Conservation (phyloP, 2,797 vertebrate genomes). For the Sternarchorhynchus goeldii region DNA sequence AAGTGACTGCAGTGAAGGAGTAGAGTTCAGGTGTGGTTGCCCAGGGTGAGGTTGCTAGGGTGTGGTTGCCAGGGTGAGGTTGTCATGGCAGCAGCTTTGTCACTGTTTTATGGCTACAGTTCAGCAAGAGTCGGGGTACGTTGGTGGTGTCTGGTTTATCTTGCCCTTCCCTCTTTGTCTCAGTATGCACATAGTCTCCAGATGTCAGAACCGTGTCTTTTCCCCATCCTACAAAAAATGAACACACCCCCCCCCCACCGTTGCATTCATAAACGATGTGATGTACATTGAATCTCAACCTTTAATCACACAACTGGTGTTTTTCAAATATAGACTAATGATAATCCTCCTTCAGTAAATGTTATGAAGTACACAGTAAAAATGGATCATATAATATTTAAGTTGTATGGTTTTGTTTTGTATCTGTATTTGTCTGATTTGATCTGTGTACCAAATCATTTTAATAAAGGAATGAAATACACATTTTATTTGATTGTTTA, state of each 20-base stretch:
- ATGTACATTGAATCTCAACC: constrained; percentile 50
- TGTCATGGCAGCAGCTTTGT: constrained; percentile 34
- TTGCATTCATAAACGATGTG: constrained; percentile 51
- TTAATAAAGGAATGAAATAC: constrained; percentile 62
- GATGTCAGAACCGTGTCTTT: neutral
- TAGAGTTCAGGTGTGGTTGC: constrained; percentile 27
- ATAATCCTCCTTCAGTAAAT: constrained; percentile 53
- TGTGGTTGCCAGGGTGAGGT: constrained; percentile 42
- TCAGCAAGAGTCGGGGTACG: constrained; percentile 17
- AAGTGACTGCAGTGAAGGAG: neutral
- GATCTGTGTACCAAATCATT: constrained; percentile 57
- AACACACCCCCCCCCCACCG: constrained; percentile 42
- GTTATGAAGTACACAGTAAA: constrained; percentile 47
- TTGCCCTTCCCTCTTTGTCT: constrained; percentile 36
- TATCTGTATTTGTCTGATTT: constrained; percentile 57
- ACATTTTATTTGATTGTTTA: constrained; percentile 32
- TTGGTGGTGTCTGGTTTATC: constrained; percentile 31
- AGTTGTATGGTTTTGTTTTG: constrained; percentile 50
- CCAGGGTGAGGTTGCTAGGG: constrained; percentile 40
- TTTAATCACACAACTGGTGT: constrained; percentile 50
- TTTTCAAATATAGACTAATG: constrained; percentile 47
- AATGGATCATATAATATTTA: constrained; percentile 51
- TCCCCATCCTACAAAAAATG: neutral
- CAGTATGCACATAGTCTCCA: constrained; percentile 37
- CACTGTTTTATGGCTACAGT: neutral